Evolutionary conservation across 2,888 invertebrate species (phyloP).

Genomic region (Campaea margaritaria): DNA sequence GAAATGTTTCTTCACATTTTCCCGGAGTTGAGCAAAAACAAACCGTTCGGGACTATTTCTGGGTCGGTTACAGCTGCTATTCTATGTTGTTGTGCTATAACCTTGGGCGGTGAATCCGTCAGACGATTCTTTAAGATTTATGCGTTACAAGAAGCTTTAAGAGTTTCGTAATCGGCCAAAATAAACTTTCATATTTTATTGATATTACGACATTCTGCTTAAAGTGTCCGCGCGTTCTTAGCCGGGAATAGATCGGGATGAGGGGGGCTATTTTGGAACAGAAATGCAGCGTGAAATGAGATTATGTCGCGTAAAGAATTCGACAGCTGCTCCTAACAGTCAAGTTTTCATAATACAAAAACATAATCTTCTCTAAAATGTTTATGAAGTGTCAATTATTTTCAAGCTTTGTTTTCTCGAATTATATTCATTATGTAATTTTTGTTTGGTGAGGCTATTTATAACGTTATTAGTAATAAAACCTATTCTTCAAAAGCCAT

Average conservation of each 20-base stretch:
- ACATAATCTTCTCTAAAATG: too few species aligned
- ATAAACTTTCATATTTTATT: slow-evolving; percentile 83
- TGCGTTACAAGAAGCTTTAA: slow-evolving; percentile 64
- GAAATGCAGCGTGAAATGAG: slow-evolving; percentile 53
- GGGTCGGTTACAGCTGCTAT: slow-evolving; percentile 66
- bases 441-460: too few species aligned
- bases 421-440: not conserved
- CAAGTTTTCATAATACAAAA: not conserved
- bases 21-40: slow-evolving; percentile 58
- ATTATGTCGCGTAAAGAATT: slow-evolving; percentile 11
- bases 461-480: too few species aligned
- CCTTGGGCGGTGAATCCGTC: slow-evolving; percentile 74
- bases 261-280: slow-evolving; percentile 76
- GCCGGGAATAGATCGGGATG: slow-evolving; percentile 72
- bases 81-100: slow-evolving; percentile 63
- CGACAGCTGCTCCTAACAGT: slow-evolving; percentile 7
- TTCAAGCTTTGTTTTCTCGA: not conserved
- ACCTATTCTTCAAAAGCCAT: too few species aligned
- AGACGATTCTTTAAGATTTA: slow-evolving; percentile 75
- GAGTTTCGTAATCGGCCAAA: slow-evolving; percentile 81
- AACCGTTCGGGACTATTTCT: slow-evolving; percentile 63
- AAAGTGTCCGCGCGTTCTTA: slow-evolving; percentile 59
- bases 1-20: slow-evolving; percentile 26
- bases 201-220: slow-evolving; percentile 80
- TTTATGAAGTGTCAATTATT: not conserved